Conservation (phyloP, 2,888 invertebrate genomes). For the Dexiosoma caninum region DNA sequence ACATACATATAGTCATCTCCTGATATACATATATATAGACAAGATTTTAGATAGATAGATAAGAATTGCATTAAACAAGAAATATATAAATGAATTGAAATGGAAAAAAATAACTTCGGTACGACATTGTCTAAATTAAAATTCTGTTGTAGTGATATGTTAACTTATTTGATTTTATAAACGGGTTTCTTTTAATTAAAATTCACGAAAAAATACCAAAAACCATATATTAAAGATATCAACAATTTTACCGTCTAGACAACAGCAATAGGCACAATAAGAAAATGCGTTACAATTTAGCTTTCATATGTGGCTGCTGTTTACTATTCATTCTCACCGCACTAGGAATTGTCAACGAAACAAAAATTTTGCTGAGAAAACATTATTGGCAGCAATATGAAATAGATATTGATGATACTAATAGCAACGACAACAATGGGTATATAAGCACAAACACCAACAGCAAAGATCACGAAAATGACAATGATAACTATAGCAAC, state of each 20-base stretch:
- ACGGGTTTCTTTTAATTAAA: too few species aligned
- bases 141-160: too few species aligned
- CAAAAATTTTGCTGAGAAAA: conserved; percentile 66
- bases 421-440: conserved; percentile 48
- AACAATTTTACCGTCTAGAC: neutral
- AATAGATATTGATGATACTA: conserved; percentile 42
- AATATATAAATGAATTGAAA: too few species aligned
- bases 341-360: conserved; percentile 67
- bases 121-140: too few species aligned
- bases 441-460: conserved; percentile 16
- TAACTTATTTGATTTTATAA: too few species aligned
- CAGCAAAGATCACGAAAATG: conserved; percentile 25
- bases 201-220: neutral
- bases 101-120: too few species aligned
- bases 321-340: conserved; percentile 65
- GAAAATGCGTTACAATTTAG: conserved; percentile 65
- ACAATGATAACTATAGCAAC: conserved; percentile 11
- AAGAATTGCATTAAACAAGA: too few species aligned
- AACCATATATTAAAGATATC: neutral
- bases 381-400: conserved; percentile 64
- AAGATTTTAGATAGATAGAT: too few species aligned
- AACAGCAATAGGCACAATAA: neutral
- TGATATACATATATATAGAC: too few species aligned
- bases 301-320: conserved; percentile 65
- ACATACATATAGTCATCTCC: too few species aligned